These are phyloP conservation scores for Platycheirus albimanus DNA, from an alignment of 2,888 invertebrate genomes.

Conservation along the genomic window DNA sequence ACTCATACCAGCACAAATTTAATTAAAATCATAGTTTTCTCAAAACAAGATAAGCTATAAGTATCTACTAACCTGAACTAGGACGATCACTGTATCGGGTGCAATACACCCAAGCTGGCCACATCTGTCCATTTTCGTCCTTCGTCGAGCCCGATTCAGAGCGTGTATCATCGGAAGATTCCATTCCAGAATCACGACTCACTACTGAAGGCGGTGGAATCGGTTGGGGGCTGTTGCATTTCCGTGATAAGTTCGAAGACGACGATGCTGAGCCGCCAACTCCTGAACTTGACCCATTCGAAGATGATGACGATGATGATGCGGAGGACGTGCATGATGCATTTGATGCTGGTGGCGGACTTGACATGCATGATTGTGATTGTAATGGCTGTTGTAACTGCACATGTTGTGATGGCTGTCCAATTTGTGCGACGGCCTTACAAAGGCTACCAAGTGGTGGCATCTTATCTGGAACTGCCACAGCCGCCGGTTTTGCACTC, in stretches of 20 bases:
- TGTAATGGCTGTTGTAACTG: slow-evolving; percentile 75
- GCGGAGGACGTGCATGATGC: slow-evolving; percentile 76
- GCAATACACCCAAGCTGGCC: slow-evolving; percentile 99
- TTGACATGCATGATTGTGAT: too few relatives aligned
- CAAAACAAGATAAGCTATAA: too few relatives aligned
- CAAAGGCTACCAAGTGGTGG: slow-evolving; percentile 88
- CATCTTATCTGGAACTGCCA: slow-evolving; percentile 78
- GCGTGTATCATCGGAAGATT: slow-evolving; percentile 82
- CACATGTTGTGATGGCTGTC: slow-evolving; percentile 80
- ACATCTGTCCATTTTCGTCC: slow-evolving; percentile 84
- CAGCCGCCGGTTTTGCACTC: slow-evolving; percentile 75
- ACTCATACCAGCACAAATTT: too few relatives aligned
- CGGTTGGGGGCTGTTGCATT: slow-evolving; percentile 80
- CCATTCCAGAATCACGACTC: slow-evolving; percentile 83
- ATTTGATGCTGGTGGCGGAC: slow-evolving; percentile 68
- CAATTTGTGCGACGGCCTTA: slow-evolving; percentile 88
- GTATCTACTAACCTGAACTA: slow-evolving; percentile 91
- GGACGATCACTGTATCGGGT: slow-evolving; percentile 96
- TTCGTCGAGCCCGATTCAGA: slow-evolving; percentile 82
- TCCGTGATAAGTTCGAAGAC: slow-evolving; percentile 43
- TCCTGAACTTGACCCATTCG: slow-evolving; percentile 76
- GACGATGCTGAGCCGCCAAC: too few relatives aligned
- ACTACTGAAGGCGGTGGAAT: slow-evolving; percentile 81
- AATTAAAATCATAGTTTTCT: too few relatives aligned
- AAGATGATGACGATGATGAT: slow-evolving; percentile 77